These are phyloP conservation scores for Xylocopa sonorina DNA, from an alignment of 1,140 invertebrate species.

Conservation along the genomic window DNA sequence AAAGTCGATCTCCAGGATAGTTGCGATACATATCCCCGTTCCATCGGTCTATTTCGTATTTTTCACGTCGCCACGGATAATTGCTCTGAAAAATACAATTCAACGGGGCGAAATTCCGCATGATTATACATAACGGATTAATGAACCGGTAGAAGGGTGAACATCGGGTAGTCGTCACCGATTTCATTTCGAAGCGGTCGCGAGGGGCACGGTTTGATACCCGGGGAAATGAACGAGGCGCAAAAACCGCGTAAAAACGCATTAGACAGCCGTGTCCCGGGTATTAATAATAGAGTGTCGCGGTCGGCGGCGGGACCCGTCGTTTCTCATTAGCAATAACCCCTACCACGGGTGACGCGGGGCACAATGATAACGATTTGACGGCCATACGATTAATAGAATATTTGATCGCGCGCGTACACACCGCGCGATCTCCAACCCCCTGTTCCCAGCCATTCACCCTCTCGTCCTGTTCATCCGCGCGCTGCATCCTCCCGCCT, in stretches of 20 bases:
- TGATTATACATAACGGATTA: constrained; percentile 23
- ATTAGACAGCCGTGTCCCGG: constrained; percentile 16
- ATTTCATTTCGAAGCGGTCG: constrained; percentile 23
- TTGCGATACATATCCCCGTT: no score
- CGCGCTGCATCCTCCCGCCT: background rate
- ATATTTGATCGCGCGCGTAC: constrained; percentile 62
- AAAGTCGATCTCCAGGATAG: no score
- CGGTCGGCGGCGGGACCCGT: constrained; percentile 23
- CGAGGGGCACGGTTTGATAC: background rate
- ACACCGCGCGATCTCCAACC: constrained; percentile 10
- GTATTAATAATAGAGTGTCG: constrained; percentile 59
- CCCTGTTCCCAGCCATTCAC: background rate
- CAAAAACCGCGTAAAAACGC: constrained; percentile 34
- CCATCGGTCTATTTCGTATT: no score
- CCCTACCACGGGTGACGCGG: constrained; percentile 44
- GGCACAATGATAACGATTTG: constrained; percentile 65
- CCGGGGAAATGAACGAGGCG: constrained; percentile 4
- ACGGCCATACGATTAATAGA: constrained; percentile 65
- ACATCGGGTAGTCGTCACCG: background rate
- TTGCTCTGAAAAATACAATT: constrained; percentile 18
- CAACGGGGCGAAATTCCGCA: background rate
- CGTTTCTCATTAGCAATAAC: constrained; percentile 67
- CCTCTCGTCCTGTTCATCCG: background rate
- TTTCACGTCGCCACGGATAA: no score
- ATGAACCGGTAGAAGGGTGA: background rate